Conservation (phyloP, 2,797 vertebrate genomes). For the Lindbergichthys nudifrons region DNA sequence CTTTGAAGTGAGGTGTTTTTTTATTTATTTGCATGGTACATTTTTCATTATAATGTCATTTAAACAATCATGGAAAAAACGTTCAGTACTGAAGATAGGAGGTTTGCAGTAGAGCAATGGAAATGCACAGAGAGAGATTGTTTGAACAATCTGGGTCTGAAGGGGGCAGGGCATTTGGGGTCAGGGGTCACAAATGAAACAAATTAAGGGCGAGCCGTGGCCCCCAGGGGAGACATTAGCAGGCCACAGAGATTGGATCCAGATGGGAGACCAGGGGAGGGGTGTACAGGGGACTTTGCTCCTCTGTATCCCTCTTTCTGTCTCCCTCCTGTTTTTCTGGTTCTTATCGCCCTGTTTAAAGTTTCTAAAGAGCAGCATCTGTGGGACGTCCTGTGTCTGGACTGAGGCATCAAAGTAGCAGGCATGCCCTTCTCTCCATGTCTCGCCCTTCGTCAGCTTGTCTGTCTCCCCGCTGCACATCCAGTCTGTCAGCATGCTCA, state of each 20-base stretch:
- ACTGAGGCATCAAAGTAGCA: conserved; percentile 37
- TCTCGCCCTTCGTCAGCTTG: conserved; percentile 47
- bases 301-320: conserved; percentile 29
- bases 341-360: conserved; percentile 45
- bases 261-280: conserved; percentile 74
- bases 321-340: conserved; percentile 28
- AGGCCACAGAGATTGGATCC: conserved; percentile 78
- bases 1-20: background rate
- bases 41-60: conserved; percentile 20
- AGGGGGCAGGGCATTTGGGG: conserved; percentile 63
- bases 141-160: conserved; percentile 66
- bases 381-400: conserved; percentile 50
- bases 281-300: conserved; percentile 47
- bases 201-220: conserved; percentile 79
- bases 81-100: conserved; percentile 18
- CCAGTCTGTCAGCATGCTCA: conserved; percentile 54
- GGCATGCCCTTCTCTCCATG: conserved; percentile 40
- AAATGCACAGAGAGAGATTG: conserved; percentile 61
- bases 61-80: conserved; percentile 5
- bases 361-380: conserved; percentile 52
- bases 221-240: conserved; percentile 80
- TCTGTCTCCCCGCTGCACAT: conserved; percentile 48
- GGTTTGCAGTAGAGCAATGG: conserved; percentile 28
- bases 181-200: conserved; percentile 84
- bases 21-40: background rate